phyloP scores from a whole-genome alignment of 2,888 invertebrate species.

The Leucophenga maculata region DNA sequence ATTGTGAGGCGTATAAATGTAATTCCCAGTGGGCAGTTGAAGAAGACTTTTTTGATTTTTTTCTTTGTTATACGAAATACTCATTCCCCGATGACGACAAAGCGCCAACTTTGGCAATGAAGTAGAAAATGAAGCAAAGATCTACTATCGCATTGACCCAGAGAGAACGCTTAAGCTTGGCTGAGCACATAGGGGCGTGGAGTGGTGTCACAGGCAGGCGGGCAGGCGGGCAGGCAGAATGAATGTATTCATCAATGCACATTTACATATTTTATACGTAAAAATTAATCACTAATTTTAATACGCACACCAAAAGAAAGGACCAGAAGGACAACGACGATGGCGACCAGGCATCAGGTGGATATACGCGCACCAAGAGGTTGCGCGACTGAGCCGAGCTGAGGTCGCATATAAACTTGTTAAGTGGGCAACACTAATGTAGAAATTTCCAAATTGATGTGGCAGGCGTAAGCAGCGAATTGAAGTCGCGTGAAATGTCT shows the following conservation, averaged over 20 bases:
- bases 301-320: constrained; percentile 47
- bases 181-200: constrained; percentile 37
- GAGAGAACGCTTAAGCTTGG: background rate
- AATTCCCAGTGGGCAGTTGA: constrained; percentile 60
- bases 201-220: constrained; percentile 46
- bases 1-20: constrained; percentile 15
- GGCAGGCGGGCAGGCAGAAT: constrained; percentile 28
- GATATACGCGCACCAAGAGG: constrained; percentile 5
- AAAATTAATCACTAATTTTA: constrained; percentile 72
- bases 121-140: constrained; percentile 63
- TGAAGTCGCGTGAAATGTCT: background rate
- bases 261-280: constrained; percentile 70
- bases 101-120: constrained; percentile 54
- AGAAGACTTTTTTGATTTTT: background rate
- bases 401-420: constrained; percentile 54
- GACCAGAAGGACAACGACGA: constrained; percentile 32
- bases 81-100: constrained; percentile 16
- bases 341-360: background rate
- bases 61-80: constrained; percentile 21
- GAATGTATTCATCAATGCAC: constrained; percentile 68
- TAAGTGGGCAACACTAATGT: constrained; percentile 70
- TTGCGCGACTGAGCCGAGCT: constrained; percentile 7
- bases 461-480: constrained; percentile 25
- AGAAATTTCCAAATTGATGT: constrained; percentile 69
- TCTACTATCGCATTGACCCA: constrained; percentile 18